These are phyloP conservation scores for Pelobates cultripes DNA, from an alignment of 2,797 vertebrate species.

Conservation along the genomic window DNA sequence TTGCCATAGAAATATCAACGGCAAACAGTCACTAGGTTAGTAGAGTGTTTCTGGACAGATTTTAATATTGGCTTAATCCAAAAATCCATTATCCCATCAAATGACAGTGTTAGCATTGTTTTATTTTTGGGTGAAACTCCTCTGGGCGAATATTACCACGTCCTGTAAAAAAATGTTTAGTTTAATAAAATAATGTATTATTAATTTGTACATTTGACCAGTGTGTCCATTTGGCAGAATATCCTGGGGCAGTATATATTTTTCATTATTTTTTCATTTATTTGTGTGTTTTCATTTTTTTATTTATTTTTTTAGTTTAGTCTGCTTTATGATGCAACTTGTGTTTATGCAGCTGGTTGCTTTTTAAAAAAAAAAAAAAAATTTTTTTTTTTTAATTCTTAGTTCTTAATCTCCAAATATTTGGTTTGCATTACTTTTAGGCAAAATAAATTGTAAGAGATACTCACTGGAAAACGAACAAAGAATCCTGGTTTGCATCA, in stretches of 20 bases:
- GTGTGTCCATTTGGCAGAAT: neutral
- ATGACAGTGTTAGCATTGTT: neutral
- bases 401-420: too few species aligned
- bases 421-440: too few species aligned
- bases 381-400: too few species aligned
- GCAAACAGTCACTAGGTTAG: neutral
- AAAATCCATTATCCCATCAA: neutral
- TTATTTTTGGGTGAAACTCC: neutral
- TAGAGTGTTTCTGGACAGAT: neutral
- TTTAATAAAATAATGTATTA: too few species aligned
- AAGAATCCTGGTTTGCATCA: too few species aligned
- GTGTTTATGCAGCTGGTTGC: too few species aligned
- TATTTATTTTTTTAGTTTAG: too few species aligned
- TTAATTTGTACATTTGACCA: neutral
- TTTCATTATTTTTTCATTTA: neutral
- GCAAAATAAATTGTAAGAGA: too few species aligned
- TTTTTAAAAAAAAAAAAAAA: too few species aligned
- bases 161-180: neutral
- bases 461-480: too few species aligned
- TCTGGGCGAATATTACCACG: neutral
- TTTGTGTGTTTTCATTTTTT: neutral
- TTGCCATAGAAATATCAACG: neutral
- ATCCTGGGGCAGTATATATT: neutral
- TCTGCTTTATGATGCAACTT: too few species aligned
- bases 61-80: constrained; percentile 1